Percentiles rank a stretch among this genome's conserved stretches.
Evolutionary conservation across 2,797 vertebrate genomes (phyloP).

Genomic region (Vespertilio murinus): DNA sequence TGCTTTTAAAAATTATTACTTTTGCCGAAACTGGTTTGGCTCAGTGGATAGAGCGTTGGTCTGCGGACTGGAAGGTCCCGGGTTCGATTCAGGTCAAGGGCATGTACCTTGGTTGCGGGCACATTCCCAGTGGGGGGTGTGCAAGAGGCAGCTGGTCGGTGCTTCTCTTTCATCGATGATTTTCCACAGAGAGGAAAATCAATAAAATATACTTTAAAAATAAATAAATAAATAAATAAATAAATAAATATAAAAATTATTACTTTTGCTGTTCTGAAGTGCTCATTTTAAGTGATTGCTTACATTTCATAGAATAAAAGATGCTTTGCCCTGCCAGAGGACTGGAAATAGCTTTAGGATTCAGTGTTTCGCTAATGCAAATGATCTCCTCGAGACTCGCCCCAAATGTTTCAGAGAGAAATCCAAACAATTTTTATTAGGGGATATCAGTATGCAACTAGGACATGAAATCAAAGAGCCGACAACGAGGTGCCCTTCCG

Average conservation of each 20-base stretch:
- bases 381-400: slow-evolving; percentile 48
- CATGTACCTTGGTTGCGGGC: no score
- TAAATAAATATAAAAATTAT: not conserved
- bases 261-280: slow-evolving; percentile 24
- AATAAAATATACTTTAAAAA: no score
- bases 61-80: no score
- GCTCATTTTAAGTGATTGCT: slow-evolving; percentile 47
- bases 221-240: no score
- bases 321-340: slow-evolving; percentile 29
- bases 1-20: not conserved
- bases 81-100: no score
- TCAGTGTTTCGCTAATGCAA: slow-evolving; percentile 58
- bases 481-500: slow-evolving; percentile 16
- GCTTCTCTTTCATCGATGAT: no score
- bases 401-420: slow-evolving; percentile 58
- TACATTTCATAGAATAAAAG: slow-evolving; percentile 38
- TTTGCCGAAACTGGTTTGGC: no score
- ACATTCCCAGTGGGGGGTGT: no score
- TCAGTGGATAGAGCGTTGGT: no score
- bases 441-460: slow-evolving; percentile 43
- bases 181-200: no score
- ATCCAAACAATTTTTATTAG: slow-evolving; percentile 63
- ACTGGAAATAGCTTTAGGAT: slow-evolving; percentile 44
- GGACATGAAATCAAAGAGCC: slow-evolving; percentile 52
- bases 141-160: no score